These are phyloP conservation scores for Galeopterus variegatus DNA, from an alignment of 2,113 vertebrate genomes.

Conservation along the genomic window DNA sequence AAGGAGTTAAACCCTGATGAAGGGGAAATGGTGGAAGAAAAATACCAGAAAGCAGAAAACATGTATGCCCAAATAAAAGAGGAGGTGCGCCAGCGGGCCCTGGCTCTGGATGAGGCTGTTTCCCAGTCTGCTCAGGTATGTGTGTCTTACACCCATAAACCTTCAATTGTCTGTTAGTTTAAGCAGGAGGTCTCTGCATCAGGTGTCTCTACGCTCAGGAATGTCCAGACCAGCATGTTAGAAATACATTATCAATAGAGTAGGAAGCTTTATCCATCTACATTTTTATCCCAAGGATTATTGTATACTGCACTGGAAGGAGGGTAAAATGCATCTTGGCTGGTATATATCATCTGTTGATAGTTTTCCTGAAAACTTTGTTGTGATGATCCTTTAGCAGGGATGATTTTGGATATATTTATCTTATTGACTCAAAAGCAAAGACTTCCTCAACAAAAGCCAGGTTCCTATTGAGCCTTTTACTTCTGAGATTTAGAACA, in stretches of 20 bases:
- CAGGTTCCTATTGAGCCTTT: not conserved
- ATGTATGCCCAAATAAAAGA: constrained; percentile 95
- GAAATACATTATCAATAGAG: not conserved
- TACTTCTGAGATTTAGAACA: constrained; percentile 60
- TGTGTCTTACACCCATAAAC: not conserved
- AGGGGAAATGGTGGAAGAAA: constrained; percentile 93
- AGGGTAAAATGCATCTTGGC: not conserved
- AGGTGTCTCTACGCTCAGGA: not conserved
- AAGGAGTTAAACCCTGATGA: constrained; percentile 95
- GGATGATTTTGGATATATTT: constrained; percentile 30
- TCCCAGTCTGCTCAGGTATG: constrained; percentile 97
- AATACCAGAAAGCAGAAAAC: constrained; percentile 91
- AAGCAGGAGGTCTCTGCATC: constrained; percentile 5
- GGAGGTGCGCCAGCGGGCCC: constrained; percentile 94
- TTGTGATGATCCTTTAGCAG: constrained; percentile 26
- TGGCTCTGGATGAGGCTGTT: constrained; percentile 94
- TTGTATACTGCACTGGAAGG: not conserved
- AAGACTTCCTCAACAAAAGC: constrained; percentile 9
- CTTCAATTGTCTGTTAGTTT: not conserved
- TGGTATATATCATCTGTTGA: not conserved
- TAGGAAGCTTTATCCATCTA: constrained; percentile 14
- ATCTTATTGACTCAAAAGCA: constrained; percentile 40
- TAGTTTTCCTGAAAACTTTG: constrained; percentile 57
- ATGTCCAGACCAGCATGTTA: not conserved
- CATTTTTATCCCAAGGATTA: constrained; percentile 33